These are phyloP conservation scores for Leucophenga maculata DNA, from an alignment of 2,888 invertebrate species.

Conservation along the genomic window DNA sequence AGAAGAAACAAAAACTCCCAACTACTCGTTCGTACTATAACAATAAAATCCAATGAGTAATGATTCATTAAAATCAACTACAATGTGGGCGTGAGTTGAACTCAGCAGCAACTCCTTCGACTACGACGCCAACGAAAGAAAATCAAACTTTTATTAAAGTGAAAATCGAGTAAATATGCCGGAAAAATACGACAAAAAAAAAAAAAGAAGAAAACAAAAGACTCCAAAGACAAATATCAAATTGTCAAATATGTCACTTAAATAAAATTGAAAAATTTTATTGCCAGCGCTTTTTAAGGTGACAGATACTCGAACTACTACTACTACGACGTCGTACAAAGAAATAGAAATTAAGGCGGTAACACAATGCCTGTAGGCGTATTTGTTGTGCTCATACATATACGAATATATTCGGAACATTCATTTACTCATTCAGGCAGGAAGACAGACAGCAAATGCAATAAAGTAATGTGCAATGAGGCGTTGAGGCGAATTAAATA, in stretches of 20 bases:
- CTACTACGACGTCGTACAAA: background rate
- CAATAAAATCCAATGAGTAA: conserved; percentile 4
- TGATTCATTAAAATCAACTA: conserved; percentile 7
- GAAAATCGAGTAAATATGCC: conserved; percentile 23
- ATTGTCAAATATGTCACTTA: conserved; percentile 1
- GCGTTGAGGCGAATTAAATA: conserved; percentile 1
- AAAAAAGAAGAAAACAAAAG: conserved; percentile 7
- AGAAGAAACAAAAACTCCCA: no score
- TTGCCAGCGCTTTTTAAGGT: conserved; percentile 34
- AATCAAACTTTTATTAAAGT: conserved; percentile 20
- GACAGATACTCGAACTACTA: conserved; percentile 2
- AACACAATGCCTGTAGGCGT: background rate
- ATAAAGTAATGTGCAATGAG: conserved; percentile 10
- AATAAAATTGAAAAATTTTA: conserved; percentile 30
- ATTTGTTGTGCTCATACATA: background rate
- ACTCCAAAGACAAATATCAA: background rate
- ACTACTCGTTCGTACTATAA: no score
- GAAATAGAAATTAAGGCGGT: background rate
- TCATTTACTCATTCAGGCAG: conserved; percentile 1
- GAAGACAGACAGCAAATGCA: conserved; percentile 22
- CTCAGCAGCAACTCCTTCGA: background rate
- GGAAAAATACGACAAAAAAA: background rate
- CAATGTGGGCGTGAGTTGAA: background rate
- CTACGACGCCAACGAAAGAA: background rate
- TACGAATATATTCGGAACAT: background rate